Base-by-base conservation (phyloP, 2,113 vertebrate species). In the Amazona vittata region DNA sequence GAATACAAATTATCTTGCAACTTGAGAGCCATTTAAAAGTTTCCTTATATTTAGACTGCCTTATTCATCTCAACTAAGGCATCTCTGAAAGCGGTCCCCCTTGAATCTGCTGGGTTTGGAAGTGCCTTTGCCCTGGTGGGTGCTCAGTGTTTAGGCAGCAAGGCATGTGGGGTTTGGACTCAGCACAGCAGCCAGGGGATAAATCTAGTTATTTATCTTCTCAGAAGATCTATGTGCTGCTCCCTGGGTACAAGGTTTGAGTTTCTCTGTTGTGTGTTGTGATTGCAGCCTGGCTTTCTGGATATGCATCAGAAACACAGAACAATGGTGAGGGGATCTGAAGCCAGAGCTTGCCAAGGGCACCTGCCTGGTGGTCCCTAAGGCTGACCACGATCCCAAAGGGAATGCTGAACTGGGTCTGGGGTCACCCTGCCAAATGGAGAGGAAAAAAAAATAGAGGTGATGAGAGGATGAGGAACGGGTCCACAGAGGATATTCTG, bases 1-100 rank as follows among this genome's bases (percentile, higher is more conserved):
- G 96, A 96, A 96, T 97, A 95, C 96, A 95, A 96, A 97, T 96
- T 93, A 97, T 92, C 90, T 31, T 83, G 85, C 59, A 67, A 93
- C 93, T 96, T n/a, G 79, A 96, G 95, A 94, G 81, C 84, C 91
- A 10, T 89, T 91, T 78, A 14, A 84, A 96, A 95, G 86, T 96
- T 97, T 84, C 47, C 74, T 91, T 46, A 0, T 12, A 4, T 11
- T 71, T 10, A 53, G n/a, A 11, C 37, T 83, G 86, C 20, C 28
- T 57, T 62, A 24, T 17, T 46, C 64, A 24, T 29, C 35, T 39
- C 31, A 41, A 0, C 44, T 10, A 29, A 28, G 43, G 49, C 60
- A 5, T 5, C 73, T 50, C 26, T 79, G 81, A 2, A 16, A 24
- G 20, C 6, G 15, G 41, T 7, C 41, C 55, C 41, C 20, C 33